phyloP scores from a whole-genome alignment of 2,113 vertebrate genomes.

The Poeciliopsis occidentalis region DNA sequence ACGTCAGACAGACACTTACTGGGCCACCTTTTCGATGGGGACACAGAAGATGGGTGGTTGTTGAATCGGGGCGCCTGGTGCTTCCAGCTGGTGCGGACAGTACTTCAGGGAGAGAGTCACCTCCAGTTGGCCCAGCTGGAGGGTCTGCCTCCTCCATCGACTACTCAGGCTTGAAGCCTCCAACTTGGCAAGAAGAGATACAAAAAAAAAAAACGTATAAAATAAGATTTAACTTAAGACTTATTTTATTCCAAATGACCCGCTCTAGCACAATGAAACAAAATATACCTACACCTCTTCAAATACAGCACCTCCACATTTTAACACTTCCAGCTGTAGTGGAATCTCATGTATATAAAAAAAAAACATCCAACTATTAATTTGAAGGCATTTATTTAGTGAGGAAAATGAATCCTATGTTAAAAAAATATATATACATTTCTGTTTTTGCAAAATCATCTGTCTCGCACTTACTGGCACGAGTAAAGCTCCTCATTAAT shows the following conservation, averaged over 20 bases:
- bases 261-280: not conserved
- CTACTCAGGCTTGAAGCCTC: conserved; percentile 50
- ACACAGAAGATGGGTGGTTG: conserved; percentile 69
- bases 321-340: not conserved
- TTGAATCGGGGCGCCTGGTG: conserved; percentile 52
- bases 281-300: not conserved
- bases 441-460: not conserved
- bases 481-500: no score
- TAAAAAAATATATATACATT: not conserved
- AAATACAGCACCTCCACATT: not conserved
- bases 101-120: conserved; percentile 75
- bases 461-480: not conserved
- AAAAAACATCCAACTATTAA: not conserved
- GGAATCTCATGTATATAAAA: not conserved
- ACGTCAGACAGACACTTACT: conserved; percentile 61
- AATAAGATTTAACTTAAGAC: no score
- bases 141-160: conserved; percentile 71
- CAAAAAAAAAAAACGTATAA: not conserved
- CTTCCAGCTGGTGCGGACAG: conserved; percentile 65
- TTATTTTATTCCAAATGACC: not conserved
- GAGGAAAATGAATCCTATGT: not conserved
- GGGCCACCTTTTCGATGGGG: conserved; percentile 65
- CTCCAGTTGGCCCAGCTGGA: conserved; percentile 65
- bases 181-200: conserved; percentile 53
- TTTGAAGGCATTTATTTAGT: not conserved